phyloP scores from a whole-genome alignment of 2,888 invertebrate species.

The Ectemnius lituratus region DNA sequence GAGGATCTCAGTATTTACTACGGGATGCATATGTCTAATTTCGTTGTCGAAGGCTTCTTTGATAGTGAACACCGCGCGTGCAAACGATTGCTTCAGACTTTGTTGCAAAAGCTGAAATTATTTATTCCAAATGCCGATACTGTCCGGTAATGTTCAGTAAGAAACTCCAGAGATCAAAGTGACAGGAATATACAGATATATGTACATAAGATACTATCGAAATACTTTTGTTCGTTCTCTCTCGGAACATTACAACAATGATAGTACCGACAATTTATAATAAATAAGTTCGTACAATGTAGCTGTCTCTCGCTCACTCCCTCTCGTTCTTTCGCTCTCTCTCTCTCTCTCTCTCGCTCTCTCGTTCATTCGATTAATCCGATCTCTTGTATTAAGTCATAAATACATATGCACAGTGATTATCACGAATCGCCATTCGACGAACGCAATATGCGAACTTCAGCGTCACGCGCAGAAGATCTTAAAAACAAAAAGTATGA shows the following conservation, averaged over 20 bases:
- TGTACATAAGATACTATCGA: slow-evolving; percentile 37
- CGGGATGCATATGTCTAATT: slow-evolving; percentile 51
- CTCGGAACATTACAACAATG: slow-evolving; percentile 13
- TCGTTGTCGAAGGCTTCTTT: slow-evolving; percentile 60
- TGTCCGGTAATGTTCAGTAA: slow-evolving; percentile 24
- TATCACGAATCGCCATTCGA: slow-evolving; percentile 50
- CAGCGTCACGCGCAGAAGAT: slow-evolving; percentile 36
- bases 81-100: slow-evolving; percentile 42
- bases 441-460: slow-evolving; percentile 38
- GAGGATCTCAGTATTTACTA: slow-evolving; percentile 49
- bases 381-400: slow-evolving; percentile 38
- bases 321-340: slow-evolving; percentile 21
- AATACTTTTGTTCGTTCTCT: slow-evolving; percentile 6
- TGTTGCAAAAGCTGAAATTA: slow-evolving; percentile 53
- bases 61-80: slow-evolving; percentile 48
- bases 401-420: slow-evolving; percentile 59
- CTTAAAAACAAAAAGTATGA: slow-evolving; percentile 37
- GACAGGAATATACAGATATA: slow-evolving; percentile 42
- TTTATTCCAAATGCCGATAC: slow-evolving; percentile 51
- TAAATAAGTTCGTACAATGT: slow-evolving; percentile 60
- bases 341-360: slow-evolving; percentile 15
- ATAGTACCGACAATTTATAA: slow-evolving; percentile 49
- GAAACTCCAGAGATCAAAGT: slow-evolving; percentile 38
- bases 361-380: background rate
- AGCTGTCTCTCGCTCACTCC: slow-evolving; percentile 28